Evolutionary conservation across 2,797 vertebrate genomes (phyloP).

Genomic region (Oreonectes daqikongensis): DNA sequence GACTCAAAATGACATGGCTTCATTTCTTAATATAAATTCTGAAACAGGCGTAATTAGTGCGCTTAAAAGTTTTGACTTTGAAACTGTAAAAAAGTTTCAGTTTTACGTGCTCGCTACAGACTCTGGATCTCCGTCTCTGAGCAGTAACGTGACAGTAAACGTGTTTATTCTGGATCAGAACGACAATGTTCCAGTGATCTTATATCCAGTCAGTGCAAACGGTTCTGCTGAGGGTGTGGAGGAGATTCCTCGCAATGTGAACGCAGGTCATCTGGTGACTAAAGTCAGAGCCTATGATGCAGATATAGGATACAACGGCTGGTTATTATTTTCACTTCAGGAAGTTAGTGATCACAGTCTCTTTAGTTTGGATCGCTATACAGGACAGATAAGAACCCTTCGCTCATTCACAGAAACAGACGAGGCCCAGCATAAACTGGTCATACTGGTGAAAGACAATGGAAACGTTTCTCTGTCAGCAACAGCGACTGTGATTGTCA

Average conservation of each 20-base stretch:
- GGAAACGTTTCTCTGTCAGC: constrained; percentile 57
- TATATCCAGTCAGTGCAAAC: constrained; percentile 61
- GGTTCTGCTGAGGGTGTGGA: constrained; percentile 62
- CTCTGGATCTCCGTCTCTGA: constrained; percentile 55
- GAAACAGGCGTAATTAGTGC: constrained; percentile 59
- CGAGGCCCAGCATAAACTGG: constrained; percentile 60
- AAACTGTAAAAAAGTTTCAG: constrained; percentile 62
- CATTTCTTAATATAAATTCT: constrained; percentile 57
- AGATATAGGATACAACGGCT: constrained; percentile 57
- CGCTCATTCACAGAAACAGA: constrained; percentile 67
- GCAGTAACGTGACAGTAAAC: constrained; percentile 64
- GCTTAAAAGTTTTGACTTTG: constrained; percentile 62
- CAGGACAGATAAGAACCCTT: constrained; percentile 68
- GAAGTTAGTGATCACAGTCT: constrained; percentile 53
- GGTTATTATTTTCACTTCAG: constrained; percentile 53
- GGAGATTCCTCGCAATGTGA: constrained; percentile 60
- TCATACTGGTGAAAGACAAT: constrained; percentile 63
- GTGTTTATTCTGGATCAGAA: constrained; percentile 70
- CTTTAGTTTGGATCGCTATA: constrained; percentile 60
- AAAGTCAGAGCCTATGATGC: constrained; percentile 59
- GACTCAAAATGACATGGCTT: constrained; percentile 16
- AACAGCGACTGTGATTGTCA: constrained; percentile 51
- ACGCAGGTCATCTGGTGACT: constrained; percentile 55
- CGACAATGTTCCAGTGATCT: constrained; percentile 65
- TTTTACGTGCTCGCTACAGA: constrained; percentile 59